A percentile compares a stretch with the other conserved stretches of the same genome.
These are phyloP conservation scores for Seira sanloemensis DNA, from an alignment of 2,888 invertebrate species.

Conservation along the genomic window DNA sequence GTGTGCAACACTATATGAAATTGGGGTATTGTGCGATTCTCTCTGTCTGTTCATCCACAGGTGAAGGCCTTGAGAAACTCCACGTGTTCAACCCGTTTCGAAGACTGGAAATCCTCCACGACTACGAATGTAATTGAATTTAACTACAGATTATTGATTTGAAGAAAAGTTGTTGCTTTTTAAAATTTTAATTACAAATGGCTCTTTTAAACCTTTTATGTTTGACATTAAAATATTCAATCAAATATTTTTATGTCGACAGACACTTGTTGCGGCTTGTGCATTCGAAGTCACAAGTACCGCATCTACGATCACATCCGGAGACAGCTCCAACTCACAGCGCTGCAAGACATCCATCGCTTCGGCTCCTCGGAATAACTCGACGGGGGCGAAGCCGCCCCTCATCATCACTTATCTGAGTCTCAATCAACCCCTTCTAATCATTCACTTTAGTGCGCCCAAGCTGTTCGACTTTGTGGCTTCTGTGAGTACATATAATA, in stretches of 20 bases:
- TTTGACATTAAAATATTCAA: too few relatives aligned
- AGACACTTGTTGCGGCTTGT: conserved; percentile 61
- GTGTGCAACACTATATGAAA: too few relatives aligned
- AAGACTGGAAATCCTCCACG: conserved; percentile 58
- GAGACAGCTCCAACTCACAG: conserved; percentile 56
- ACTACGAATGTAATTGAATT: conserved; percentile 64
- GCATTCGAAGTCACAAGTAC: conserved; percentile 62
- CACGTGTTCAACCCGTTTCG: conserved; percentile 55
- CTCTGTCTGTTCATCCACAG: too few relatives aligned
- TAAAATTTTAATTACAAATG: too few relatives aligned
- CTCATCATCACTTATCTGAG: conserved; percentile 49
- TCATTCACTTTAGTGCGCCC: conserved; percentile 63
- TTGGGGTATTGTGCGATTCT: too few relatives aligned
- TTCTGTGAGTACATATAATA: conserved; percentile 38
- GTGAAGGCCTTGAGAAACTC: conserved; percentile 56
- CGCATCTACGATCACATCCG: conserved; percentile 53
- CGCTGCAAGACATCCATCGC: conserved; percentile 48
- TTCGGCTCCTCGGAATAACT: conserved; percentile 57
- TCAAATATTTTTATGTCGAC: too few relatives aligned
- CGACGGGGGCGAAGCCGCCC: conserved; percentile 49
- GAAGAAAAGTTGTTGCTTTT: too few relatives aligned
- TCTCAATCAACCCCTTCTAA: conserved; percentile 52
- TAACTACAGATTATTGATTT: too few relatives aligned
- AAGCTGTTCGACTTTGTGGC: conserved; percentile 61
- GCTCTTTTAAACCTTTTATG: too few relatives aligned